Conservation (phyloP, 2,888 invertebrate species). For the Trilocha varians region DNA sequence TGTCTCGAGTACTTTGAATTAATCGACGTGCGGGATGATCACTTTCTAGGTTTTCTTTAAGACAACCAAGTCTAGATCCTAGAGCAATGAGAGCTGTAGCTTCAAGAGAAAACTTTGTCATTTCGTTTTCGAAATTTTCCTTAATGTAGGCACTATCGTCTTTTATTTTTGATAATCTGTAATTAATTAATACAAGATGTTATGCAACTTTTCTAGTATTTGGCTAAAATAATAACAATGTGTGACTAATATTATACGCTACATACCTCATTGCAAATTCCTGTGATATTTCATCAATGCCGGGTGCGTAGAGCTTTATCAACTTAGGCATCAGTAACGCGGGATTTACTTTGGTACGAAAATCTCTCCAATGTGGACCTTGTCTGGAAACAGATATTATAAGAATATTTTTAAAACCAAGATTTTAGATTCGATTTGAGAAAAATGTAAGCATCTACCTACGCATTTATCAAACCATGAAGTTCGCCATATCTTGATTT, state of each 20-base stretch:
- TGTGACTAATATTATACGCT: neutral
- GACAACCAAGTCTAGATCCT: slow-evolving; percentile 47
- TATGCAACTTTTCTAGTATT: neutral
- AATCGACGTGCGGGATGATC: slow-evolving; percentile 42
- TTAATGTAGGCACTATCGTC: slow-evolving; percentile 35
- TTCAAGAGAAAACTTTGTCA: slow-evolving; percentile 77
- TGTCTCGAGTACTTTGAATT: slow-evolving; percentile 39
- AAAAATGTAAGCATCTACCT: slow-evolving; percentile 17
- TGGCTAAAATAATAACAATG: neutral
- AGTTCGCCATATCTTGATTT: slow-evolving; percentile 26
- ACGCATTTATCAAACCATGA: slow-evolving; percentile 53
- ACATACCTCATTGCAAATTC: slow-evolving; percentile 45
- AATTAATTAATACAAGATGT: slow-evolving; percentile 14
- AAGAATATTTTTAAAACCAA: no score
- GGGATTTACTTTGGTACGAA: slow-evolving; percentile 78
- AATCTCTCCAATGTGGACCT: slow-evolving; percentile 77
- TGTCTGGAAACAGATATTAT: slow-evolving; percentile 44
- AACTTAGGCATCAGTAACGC: slow-evolving; percentile 76
- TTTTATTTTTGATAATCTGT: slow-evolving; percentile 41
- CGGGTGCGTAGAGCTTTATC: slow-evolving; percentile 63
- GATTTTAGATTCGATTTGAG: neutral
- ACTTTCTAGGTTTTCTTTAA: slow-evolving; percentile 32
- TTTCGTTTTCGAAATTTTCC: slow-evolving; percentile 62
- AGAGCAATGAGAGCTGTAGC: slow-evolving; percentile 53
- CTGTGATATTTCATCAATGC: slow-evolving; percentile 61